Evolutionary conservation across 1,140 invertebrate genomes (phyloP).

Genomic region (Episyrphus balteatus): DNA sequence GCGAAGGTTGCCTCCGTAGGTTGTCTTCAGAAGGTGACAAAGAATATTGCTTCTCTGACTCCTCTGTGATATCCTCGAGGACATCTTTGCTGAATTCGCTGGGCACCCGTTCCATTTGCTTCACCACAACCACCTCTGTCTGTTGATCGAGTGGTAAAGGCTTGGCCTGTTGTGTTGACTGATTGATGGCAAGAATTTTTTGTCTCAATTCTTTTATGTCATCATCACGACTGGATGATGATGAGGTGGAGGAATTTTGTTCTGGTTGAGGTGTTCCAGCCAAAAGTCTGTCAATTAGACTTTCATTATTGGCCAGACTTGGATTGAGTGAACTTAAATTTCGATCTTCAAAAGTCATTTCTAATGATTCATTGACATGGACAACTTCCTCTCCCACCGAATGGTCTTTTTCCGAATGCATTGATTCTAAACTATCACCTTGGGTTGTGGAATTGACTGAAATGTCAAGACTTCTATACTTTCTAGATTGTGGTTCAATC

Average conservation of each 20-base stretch:
- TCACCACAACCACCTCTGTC: conserved; percentile 2
- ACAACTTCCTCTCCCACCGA: conserved; percentile 31
- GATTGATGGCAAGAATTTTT: too few species aligned
- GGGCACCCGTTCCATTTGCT: conserved; percentile 30
- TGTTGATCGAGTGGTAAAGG: too few species aligned
- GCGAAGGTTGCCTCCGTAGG: not conserved
- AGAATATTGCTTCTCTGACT: conserved; percentile 7
- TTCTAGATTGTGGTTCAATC: too few species aligned
- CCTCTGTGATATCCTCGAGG: conserved; percentile 33
- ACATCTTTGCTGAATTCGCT: conserved; percentile 28
- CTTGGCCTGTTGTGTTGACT: too few species aligned
- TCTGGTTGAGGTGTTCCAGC: conserved; percentile 4
- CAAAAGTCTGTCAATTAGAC: conserved; percentile 6
- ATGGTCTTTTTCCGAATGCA: conserved; percentile 21
- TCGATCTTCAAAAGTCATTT: conserved; percentile 22
- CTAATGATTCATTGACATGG: conserved; percentile 17
- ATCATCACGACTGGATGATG: too few species aligned
- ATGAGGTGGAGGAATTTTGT: not conserved
- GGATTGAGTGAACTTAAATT: conserved; percentile 13
- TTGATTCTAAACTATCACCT: too few species aligned
- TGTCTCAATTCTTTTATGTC: too few species aligned
- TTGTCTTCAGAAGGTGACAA: too few species aligned
- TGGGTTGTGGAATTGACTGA: too few species aligned
- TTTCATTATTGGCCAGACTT: conserved; percentile 5
- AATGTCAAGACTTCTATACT: too few species aligned